A percentile compares a stretch with the other conserved stretches of the same genome.
Conservation (phyloP, 2,888 invertebrate species). For the Xylota segnis region DNA sequence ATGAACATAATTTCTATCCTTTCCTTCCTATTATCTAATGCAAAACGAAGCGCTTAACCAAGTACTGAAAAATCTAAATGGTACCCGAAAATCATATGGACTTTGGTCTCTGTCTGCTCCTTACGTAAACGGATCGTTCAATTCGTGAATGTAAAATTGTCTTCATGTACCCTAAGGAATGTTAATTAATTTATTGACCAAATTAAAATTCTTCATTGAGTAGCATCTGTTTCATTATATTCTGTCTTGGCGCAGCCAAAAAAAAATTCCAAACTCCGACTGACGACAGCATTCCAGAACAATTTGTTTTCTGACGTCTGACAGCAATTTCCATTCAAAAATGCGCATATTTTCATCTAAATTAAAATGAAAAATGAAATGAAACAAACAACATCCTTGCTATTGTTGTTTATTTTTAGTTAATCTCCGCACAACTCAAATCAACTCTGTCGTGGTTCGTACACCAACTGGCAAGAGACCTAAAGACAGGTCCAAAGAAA, state of each 20-base stretch:
- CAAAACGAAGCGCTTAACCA: too few species aligned
- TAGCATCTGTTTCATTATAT: slow-evolving; percentile 58
- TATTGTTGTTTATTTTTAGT: slow-evolving; percentile 57
- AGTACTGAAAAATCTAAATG: too few species aligned
- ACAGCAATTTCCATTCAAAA: slow-evolving; percentile 55
- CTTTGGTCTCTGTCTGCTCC: slow-evolving; percentile 13
- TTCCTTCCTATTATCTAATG: too few species aligned
- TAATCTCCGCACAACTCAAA: slow-evolving; percentile 50
- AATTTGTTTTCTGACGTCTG: slow-evolving; percentile 71
- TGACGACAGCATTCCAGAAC: slow-evolving; percentile 70
- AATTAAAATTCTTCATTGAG: slow-evolving; percentile 69
- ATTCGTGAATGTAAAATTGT: slow-evolving; percentile 26
- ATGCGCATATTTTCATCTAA: slow-evolving; percentile 56
- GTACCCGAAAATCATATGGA: not conserved
- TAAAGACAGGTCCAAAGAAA: slow-evolving; percentile 21
- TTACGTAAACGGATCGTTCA: slow-evolving; percentile 36
- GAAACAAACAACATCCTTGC: slow-evolving; percentile 23
- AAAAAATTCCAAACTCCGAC: slow-evolving; percentile 57
- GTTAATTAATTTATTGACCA: slow-evolving; percentile 65
- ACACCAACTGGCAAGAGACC: slow-evolving; percentile 35
- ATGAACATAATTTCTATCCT: too few species aligned
- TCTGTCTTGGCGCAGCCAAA: slow-evolving; percentile 53
- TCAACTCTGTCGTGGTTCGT: slow-evolving; percentile 36
- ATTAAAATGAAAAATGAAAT: slow-evolving; percentile 40
- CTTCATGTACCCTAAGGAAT: slow-evolving; percentile 49